These are phyloP conservation scores for Antechinus flavipes DNA, from an alignment of 2,113 vertebrate genomes.

Conservation along the genomic window DNA sequence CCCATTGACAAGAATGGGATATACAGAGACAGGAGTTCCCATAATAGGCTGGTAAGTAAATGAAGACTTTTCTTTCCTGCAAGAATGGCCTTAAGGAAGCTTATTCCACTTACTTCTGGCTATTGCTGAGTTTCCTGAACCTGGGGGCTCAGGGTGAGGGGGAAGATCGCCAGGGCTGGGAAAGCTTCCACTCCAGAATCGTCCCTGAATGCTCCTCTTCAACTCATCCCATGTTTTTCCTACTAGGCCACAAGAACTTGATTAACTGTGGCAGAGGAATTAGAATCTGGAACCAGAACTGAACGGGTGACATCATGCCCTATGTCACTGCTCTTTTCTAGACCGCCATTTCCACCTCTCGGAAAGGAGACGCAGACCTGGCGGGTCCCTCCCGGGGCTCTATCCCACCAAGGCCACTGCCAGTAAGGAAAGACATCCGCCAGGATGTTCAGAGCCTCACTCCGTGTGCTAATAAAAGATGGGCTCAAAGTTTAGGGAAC, in stretches of 20 bases:
- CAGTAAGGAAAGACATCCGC: neutral
- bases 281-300: neutral
- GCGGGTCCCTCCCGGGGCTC: neutral
- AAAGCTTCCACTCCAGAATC: neutral
- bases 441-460: neutral
- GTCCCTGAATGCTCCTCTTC: neutral
- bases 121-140: neutral
- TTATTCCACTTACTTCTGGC: too few relatives aligned
- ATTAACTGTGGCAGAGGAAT: neutral
- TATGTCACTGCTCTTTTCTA: accelerated
- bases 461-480: neutral
- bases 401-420: neutral
- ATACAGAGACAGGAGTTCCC: neutral
- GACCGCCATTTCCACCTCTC: too few relatives aligned
- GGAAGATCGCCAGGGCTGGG: too few relatives aligned
- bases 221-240: neutral
- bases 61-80: neutral
- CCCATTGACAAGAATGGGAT: neutral
- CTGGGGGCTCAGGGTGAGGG: neutral
- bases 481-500: neutral
- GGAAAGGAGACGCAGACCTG: neutral
- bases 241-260: neutral
- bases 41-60: neutral
- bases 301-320: neutral
- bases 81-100: neutral